Conservation (phyloP, 2,888 invertebrate species). For the Plusia festucae region DNA sequence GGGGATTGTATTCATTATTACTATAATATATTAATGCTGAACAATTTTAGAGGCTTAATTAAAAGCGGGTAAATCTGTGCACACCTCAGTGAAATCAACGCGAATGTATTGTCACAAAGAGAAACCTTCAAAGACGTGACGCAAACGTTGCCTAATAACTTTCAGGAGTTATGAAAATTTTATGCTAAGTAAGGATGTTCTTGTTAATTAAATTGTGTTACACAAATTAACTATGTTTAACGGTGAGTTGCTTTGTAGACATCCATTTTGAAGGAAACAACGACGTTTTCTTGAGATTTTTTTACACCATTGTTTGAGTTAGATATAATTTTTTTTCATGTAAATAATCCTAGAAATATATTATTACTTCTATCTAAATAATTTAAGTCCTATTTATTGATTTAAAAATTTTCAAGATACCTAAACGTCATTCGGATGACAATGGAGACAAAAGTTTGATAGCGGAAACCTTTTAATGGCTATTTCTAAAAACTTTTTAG, state of each 20-base stretch:
- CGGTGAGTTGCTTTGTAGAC: conserved; percentile 9
- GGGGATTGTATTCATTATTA: conserved; percentile 61
- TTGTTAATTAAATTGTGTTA: conserved; percentile 55
- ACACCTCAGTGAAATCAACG: conserved; percentile 50
- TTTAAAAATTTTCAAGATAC: too few species aligned
- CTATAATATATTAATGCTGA: conserved; percentile 62
- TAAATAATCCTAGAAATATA: too few species aligned
- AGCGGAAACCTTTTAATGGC: too few species aligned
- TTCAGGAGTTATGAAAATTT: conserved; percentile 51
- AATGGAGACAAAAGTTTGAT: too few species aligned
- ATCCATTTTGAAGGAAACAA: conserved; percentile 7
- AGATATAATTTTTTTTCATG: too few species aligned
- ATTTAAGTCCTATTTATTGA: too few species aligned
- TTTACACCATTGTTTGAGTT: too few species aligned
- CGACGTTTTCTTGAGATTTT: too few species aligned
- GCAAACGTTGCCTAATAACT: conserved; percentile 42
- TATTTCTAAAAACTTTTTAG: too few species aligned
- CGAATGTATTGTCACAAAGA: conserved; percentile 48
- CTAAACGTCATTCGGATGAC: too few species aligned
- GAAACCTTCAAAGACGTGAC: conserved; percentile 26
- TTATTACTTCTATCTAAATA: too few species aligned
- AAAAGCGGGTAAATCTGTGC: conserved; percentile 62
- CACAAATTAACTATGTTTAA: conserved; percentile 26
- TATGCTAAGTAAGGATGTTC: conserved; percentile 33
- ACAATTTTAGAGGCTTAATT: conserved; percentile 66